These are phyloP conservation scores for Brachyistius frenatus DNA, from an alignment of 2,113 vertebrate genomes.

Conservation along the genomic window DNA sequence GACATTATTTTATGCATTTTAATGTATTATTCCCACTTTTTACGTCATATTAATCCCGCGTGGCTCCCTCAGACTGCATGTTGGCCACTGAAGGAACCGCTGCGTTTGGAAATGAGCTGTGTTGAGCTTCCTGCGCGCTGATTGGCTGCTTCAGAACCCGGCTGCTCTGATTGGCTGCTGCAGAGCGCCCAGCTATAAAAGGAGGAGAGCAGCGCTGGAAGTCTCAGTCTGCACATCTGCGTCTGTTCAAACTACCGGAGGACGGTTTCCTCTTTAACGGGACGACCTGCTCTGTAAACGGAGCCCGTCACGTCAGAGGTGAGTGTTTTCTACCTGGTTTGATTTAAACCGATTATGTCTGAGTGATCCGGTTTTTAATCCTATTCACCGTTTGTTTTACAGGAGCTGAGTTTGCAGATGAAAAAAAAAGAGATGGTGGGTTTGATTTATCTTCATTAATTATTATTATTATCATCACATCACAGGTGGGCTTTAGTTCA, in stretches of 20 bases:
- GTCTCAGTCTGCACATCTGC: constrained; percentile 54
- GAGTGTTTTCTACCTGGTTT: background rate
- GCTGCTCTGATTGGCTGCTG: constrained; percentile 54
- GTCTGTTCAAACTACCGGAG: background rate
- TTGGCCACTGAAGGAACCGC: background rate
- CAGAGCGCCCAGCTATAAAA: constrained; percentile 47
- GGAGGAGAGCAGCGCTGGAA: constrained; percentile 11
- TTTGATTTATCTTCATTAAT: background rate
- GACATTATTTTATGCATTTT: too few relatives aligned
- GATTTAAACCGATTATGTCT: background rate
- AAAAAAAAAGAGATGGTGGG: constrained; percentile 78
- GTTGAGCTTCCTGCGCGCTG: constrained; percentile 48
- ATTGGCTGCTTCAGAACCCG: constrained; percentile 70
- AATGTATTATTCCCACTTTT: too few relatives aligned
- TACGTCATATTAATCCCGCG: too few relatives aligned
- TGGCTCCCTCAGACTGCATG: background rate
- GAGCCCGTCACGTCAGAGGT: constrained; percentile 8
- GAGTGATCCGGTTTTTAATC: background rate
- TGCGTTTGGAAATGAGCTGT: constrained; percentile 8
- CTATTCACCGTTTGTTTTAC: constrained; percentile 7
- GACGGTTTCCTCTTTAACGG: constrained; percentile 15
- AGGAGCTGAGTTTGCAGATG: constrained; percentile 55
- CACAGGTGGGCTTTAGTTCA: too few relatives aligned
- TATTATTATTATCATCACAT: too few relatives aligned
- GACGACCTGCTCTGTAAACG: background rate